These are phyloP conservation scores for Echinometra lucunter DNA, from an alignment of 53 echinoderm and acorn worm species.

Conservation along the genomic window DNA sequence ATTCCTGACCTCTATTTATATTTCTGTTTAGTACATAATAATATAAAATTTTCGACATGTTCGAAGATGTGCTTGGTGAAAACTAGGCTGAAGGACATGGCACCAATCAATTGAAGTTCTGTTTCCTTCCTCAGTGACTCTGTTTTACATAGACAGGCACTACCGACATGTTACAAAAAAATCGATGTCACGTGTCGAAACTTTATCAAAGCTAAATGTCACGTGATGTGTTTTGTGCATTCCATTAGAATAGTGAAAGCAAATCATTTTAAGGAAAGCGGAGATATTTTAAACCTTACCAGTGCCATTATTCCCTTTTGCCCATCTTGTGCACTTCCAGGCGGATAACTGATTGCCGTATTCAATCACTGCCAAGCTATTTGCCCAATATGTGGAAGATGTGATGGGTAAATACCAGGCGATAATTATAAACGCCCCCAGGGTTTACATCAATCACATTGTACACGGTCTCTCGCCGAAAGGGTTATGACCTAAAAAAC, in stretches of 20 bases:
- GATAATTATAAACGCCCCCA: slow-evolving; percentile 32
- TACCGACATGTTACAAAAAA: too few species aligned
- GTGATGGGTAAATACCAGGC: slow-evolving; percentile 28
- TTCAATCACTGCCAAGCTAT: slow-evolving; percentile 27
- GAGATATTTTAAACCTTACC: background rate
- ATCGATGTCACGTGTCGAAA: background rate
- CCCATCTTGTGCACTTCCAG: background rate
- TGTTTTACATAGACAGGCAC: background rate
- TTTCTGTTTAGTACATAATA: too few species aligned
- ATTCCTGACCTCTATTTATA: background rate
- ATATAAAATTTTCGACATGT: too few species aligned
- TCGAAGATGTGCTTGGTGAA: background rate
- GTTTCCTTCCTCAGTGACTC: background rate
- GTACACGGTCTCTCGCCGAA: background rate
- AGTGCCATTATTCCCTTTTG: background rate
- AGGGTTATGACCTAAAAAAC: slow-evolving; percentile 22
- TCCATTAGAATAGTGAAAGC: slow-evolving; percentile 27
- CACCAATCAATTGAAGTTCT: background rate
- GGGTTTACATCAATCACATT: slow-evolving; percentile 27
- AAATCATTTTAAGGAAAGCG: background rate
- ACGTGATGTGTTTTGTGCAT: slow-evolving; percentile 28
- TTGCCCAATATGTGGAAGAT: background rate
- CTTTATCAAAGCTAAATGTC: background rate
- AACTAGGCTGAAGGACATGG: background rate
- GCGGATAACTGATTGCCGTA: slow-evolving; percentile 9